A percentile compares a stretch with the other conserved stretches of the same genome.
Evolutionary conservation across 1,140 invertebrate genomes (phyloP).

Genomic region (Euwallacea fornicatus): DNA sequence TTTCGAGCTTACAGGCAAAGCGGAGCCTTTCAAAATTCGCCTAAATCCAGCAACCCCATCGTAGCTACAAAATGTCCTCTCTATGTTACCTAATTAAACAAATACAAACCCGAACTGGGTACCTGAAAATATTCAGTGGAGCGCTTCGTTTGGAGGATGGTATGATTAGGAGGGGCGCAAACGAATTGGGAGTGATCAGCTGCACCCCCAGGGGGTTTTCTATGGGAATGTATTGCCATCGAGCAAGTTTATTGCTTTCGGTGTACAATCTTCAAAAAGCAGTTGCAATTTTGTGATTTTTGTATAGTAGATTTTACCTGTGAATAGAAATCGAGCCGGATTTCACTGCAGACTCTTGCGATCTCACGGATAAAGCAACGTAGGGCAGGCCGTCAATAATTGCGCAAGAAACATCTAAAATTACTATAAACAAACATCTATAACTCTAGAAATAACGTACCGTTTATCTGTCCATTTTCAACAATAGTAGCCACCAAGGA

Average conservation of each 20-base stretch:
- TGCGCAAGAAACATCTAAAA: slow-evolving; percentile 17
- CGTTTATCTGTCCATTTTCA: too few species aligned
- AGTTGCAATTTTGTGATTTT: too few species aligned
- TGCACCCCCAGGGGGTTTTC: slow-evolving; percentile 5
- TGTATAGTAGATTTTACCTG: slow-evolving; percentile 1
- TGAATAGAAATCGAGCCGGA: slow-evolving; percentile 12
- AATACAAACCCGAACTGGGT: background rate
- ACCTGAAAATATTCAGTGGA: slow-evolving; percentile 20
- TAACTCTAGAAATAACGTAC: too few species aligned
- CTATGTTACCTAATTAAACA: slow-evolving; percentile 3
- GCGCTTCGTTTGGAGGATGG: slow-evolving; percentile 9
- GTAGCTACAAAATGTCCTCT: slow-evolving; percentile 13
- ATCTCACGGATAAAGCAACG: slow-evolving; percentile 15
- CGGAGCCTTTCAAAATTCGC: slow-evolving; percentile 8
- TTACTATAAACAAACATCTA: background rate
- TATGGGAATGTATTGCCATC: slow-evolving; percentile 22
- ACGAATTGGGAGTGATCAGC: slow-evolving; percentile 9
- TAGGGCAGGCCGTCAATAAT: slow-evolving; percentile 8
- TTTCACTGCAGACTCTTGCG: slow-evolving; percentile 5
- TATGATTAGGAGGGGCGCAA: slow-evolving; percentile 16
- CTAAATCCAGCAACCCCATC: slow-evolving; percentile 27
- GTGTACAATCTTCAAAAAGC: too few species aligned
- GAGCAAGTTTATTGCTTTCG: slow-evolving; percentile 6
- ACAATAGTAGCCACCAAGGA: too few species aligned
- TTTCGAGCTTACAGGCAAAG: slow-evolving; percentile 11